phyloP scores from a whole-genome alignment of 2,888 invertebrate genomes.

The Synanthedon andrenaeformis region DNA sequence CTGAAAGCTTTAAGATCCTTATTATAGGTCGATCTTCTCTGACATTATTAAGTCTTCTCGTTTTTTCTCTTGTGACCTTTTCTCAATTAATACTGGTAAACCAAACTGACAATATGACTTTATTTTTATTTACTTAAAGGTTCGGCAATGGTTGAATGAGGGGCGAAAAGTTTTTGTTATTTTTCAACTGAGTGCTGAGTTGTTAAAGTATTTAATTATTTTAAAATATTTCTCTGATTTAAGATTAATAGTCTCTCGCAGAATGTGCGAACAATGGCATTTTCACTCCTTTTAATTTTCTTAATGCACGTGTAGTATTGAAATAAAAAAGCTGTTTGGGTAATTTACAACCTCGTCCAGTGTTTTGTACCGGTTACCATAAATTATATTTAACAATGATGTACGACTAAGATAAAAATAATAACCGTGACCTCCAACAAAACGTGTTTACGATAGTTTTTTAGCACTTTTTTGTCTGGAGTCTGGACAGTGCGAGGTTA shows the following conservation, averaged over 20 bases:
- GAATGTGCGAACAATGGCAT: background rate
- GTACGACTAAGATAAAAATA: constrained; percentile 28
- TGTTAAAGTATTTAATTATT: background rate
- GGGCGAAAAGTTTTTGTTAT: no score
- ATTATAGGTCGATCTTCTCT: no score
- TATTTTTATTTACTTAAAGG: no score
- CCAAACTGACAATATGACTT: no score
- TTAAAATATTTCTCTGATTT: background rate
- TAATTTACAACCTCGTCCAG: constrained; percentile 28
- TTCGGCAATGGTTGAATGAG: no score
- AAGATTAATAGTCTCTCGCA: background rate
- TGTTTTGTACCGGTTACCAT: constrained; percentile 25
- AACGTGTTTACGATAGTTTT: constrained; percentile 21
- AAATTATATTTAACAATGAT: constrained; percentile 37
- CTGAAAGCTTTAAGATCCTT: no score
- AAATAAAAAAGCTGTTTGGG: constrained; percentile 12
- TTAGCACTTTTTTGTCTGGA: constrained; percentile 4
- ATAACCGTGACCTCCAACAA: constrained; percentile 27
- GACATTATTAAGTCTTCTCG: no score
- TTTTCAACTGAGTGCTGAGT: no score
- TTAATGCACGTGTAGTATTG: background rate
- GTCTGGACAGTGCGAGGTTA: background rate
- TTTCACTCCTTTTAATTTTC: background rate
- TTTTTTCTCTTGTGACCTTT: no score
- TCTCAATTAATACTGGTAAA: no score